These are phyloP conservation scores for Sardina pilchardus DNA, from an alignment of 2,113 vertebrate genomes.

Conservation along the genomic window DNA sequence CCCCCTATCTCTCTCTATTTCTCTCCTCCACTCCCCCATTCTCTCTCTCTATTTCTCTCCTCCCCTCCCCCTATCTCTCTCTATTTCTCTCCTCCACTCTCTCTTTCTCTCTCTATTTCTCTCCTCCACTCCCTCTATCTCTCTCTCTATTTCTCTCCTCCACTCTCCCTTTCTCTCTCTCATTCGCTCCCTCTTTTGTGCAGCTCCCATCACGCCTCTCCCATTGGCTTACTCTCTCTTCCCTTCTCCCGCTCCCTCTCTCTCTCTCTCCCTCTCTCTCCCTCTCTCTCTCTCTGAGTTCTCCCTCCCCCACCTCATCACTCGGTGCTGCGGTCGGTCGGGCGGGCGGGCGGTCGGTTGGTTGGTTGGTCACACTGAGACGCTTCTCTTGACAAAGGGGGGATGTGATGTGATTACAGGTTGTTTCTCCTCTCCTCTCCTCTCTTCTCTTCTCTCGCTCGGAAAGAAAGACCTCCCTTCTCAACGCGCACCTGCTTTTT, in stretches of 20 bases:
- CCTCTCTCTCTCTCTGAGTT: too few species aligned
- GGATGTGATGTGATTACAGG: conserved; percentile 18
- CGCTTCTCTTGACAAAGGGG: not conserved
- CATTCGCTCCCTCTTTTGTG: not conserved
- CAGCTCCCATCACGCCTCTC: not conserved
- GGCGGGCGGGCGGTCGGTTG: too few species aligned
- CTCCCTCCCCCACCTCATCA: not conserved
- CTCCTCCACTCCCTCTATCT: not conserved
- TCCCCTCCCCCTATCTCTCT: not conserved
- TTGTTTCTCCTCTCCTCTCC: conserved; percentile 19
- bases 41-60: conserved; percentile 14
- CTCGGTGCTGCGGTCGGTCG: not conserved
- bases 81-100: not conserved
- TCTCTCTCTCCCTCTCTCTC: not conserved
- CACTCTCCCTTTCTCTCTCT: conserved; percentile 19
- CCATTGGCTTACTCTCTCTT: not conserved
- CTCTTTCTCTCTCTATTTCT: not conserved
- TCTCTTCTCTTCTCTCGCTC: conserved; percentile 19
- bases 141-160: not conserved
- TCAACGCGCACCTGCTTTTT: not conserved
- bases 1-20: conserved; percentile 28
- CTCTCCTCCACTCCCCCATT: conserved; percentile 58
- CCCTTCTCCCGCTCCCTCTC: not conserved
- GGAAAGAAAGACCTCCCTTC: not conserved
- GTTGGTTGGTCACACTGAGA: conserved; percentile 14